phyloP scores from a whole-genome alignment of 2,113 vertebrate genomes.

The Climacteris rufus region DNA sequence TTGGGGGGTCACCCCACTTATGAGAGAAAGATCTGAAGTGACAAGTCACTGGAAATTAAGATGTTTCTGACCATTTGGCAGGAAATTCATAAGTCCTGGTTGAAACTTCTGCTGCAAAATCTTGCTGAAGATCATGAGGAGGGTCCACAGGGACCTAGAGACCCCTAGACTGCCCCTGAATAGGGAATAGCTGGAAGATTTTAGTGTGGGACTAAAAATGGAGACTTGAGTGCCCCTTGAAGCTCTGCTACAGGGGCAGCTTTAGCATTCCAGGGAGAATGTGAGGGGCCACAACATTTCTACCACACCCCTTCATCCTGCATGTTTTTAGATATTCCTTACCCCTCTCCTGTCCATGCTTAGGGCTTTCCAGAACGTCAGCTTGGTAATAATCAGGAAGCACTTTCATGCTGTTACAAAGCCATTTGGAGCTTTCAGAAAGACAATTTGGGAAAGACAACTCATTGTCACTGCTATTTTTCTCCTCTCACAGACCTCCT shows the following conservation, averaged over 20 bases:
- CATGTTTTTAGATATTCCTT: background rate
- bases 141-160: background rate
- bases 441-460: background rate
- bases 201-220: rapidly evolving
- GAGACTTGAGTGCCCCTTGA: background rate
- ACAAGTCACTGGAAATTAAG: background rate
- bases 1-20: rapidly evolving
- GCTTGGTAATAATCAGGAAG: background rate
- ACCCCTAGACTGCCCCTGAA: background rate
- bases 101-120: background rate
- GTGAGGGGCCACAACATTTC: background rate
- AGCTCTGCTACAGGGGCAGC: background rate
- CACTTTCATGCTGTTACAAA: conserved; percentile 1
- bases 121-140: background rate
- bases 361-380: background rate
- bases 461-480: background rate
- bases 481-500: background rate
- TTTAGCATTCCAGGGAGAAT: background rate
- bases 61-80: background rate
- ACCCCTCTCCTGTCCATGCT: background rate
- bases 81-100: background rate
- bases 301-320: background rate
- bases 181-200: background rate
- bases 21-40: background rate
- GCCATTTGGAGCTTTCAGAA: conserved; percentile 23